Percentiles rank a stretch among this genome's conserved stretches.
Conservation (phyloP, 2,888 invertebrate genomes). For the Ophion ventricosus region DNA sequence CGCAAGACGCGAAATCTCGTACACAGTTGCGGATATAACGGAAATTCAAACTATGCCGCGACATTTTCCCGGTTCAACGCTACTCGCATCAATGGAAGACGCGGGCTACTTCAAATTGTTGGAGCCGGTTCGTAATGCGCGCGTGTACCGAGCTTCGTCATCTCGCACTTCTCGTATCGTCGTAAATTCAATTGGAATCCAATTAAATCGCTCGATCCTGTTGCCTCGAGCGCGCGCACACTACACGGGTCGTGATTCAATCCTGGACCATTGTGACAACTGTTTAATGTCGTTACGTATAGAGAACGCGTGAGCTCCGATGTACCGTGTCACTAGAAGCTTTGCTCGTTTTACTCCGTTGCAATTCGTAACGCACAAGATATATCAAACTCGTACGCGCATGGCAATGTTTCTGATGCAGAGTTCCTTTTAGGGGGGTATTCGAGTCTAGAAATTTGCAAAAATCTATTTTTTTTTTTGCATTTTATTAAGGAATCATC, state of each 20-base stretch:
- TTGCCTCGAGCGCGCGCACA: neutral
- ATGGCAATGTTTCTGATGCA: neutral
- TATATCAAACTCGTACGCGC: neutral
- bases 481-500: no score
- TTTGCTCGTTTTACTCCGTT: neutral
- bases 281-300: neutral
- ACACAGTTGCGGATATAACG: slow-evolving; percentile 62
- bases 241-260: neutral
- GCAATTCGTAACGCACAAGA: neutral
- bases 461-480: no score
- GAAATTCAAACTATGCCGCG: slow-evolving; percentile 68
- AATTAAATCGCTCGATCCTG: neutral
- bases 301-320: neutral
- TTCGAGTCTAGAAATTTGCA: no score
- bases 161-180: slow-evolving; percentile 18
- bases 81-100: slow-evolving; percentile 21
- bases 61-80: slow-evolving; percentile 67
- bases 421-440: neutral
- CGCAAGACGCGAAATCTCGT: slow-evolving; percentile 69
- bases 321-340: neutral
- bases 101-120: slow-evolving; percentile 37
- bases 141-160: slow-evolving; percentile 2
- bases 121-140: slow-evolving; percentile 8
- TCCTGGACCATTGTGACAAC: neutral
- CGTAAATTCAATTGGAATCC: neutral